Base-by-base conservation (phyloP, 1,140 invertebrate species). In the Aphaenogaster ashmeadi region DNA sequence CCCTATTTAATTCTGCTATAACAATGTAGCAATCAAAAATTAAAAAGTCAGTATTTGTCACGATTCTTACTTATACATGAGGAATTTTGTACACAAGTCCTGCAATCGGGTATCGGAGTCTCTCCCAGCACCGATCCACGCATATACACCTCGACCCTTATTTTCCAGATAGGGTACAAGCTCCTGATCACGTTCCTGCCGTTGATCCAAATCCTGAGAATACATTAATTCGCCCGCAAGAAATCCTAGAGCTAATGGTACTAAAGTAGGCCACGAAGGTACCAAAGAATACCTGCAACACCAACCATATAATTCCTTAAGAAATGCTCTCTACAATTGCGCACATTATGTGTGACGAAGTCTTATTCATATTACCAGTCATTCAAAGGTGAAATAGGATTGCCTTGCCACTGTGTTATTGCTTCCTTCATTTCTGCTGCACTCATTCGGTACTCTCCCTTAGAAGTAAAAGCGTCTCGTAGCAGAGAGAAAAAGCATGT, bases 111-210 rank as follows among this genome's bases (percentile, higher is more conserved):
- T 96, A 96, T 99, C 98, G 1, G 98, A 97, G 94, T 99, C 99
- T 44, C 98, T 96, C 0, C 98, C 98, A n/a, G 98, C 98, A 0
- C 98, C 99, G 78, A 99, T 99, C 99, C 99, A 99, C 90, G 99
- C 98, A 95, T 99, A 99, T 88, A 94, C 93, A 60, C 94, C 94
- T 92, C 85, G 96, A 93, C 66, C 97, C 94, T 99, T 99, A 93
- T 98, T 99, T 94, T 99, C 98, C 77, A 99, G 96, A 91, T 98
- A 99, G 4, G 99, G 98, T 4, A 99, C 98, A 96, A 98, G 98
- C 90, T 99, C 98, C 64, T 98, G 97, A 18, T 98, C 98, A 88
- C 97, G 96, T 75, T 97, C 97, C 86, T 97, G 96, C 7, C 89
- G 91, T 5, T 92, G 91, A 41, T 94, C 92, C 27, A 91, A 87